These are phyloP conservation scores for Malurus elegans DNA, from an alignment of 2,113 vertebrate genomes.

Conservation along the genomic window DNA sequence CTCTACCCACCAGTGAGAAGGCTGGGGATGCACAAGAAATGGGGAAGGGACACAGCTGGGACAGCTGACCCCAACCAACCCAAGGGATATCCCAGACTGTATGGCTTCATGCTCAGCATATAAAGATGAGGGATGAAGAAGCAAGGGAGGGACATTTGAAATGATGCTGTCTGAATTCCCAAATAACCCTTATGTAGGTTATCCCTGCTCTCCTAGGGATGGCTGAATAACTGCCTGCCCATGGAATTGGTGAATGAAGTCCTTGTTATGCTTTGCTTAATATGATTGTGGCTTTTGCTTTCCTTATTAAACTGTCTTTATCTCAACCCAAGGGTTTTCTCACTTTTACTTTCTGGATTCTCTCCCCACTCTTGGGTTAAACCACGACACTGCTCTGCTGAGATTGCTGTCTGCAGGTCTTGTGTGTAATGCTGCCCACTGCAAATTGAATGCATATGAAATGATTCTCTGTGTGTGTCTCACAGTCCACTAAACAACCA, in stretches of 20 bases:
- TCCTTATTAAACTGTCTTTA: neutral
- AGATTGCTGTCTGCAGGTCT: neutral
- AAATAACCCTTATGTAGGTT: neutral
- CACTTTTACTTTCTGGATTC: fast-evolving
- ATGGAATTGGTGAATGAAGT: neutral
- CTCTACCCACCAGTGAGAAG: neutral
- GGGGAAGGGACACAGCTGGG: neutral
- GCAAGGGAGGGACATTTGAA: neutral
- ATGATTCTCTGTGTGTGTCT: neutral
- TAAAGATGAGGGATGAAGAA: no score
- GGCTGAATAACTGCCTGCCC: neutral
- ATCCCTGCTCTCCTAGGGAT: neutral
- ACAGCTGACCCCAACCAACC: neutral
- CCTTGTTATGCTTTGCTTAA: neutral
- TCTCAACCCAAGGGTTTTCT: neutral
- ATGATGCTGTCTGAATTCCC: neutral
- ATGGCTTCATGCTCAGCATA: neutral
- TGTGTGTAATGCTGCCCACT: neutral
- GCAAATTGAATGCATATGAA: neutral
- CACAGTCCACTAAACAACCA: neutral
- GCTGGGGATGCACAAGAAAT: neutral
- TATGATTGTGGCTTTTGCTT: neutral
- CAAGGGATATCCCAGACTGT: neutral
- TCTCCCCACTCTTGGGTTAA: fast-evolving
- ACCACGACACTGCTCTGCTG: neutral